Percentiles rank a stretch among this genome's conserved stretches.
Conservation (phyloP, 1,140 invertebrate genomes). For the Orchestia grillus region DNA sequence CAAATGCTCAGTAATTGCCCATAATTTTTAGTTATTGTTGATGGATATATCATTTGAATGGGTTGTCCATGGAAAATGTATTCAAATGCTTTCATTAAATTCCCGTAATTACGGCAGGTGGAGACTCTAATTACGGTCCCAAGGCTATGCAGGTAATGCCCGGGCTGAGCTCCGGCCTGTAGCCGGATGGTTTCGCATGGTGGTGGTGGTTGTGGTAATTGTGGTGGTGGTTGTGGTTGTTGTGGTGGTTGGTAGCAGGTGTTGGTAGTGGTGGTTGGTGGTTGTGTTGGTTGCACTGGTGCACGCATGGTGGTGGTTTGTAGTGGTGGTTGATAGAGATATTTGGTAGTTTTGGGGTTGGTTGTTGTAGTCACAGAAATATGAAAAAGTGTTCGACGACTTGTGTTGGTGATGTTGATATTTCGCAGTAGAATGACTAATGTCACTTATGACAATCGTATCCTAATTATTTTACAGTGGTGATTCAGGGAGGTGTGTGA, state of each 20-base stretch:
- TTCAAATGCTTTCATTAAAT: conserved; percentile 10
- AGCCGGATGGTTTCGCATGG: neutral
- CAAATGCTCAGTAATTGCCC: neutral
- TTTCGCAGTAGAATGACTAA: too few species aligned
- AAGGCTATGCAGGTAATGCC: conserved; percentile 3
- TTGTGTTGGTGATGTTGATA: too few species aligned
- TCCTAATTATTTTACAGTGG: too few species aligned
- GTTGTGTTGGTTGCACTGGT: neutral
- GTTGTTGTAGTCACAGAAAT: too few species aligned
- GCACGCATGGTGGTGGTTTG: neutral
- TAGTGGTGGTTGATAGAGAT: too few species aligned
- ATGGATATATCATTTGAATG: conserved; percentile 10
- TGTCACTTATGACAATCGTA: too few species aligned
- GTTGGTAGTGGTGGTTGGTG: neutral
- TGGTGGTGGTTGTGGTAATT: neutral
- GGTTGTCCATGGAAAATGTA: neutral
- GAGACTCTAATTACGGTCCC: neutral
- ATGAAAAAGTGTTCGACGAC: too few species aligned
- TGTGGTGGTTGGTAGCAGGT: neutral
- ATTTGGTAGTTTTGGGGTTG: too few species aligned
- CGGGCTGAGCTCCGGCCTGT: neutral
- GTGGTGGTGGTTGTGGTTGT: neutral
- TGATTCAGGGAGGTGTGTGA: too few species aligned
- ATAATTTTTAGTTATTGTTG: neutral
- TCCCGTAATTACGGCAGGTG: conserved; percentile 21